Conservation (phyloP, 2,797 vertebrate species). For the Sparus aurata region DNA sequence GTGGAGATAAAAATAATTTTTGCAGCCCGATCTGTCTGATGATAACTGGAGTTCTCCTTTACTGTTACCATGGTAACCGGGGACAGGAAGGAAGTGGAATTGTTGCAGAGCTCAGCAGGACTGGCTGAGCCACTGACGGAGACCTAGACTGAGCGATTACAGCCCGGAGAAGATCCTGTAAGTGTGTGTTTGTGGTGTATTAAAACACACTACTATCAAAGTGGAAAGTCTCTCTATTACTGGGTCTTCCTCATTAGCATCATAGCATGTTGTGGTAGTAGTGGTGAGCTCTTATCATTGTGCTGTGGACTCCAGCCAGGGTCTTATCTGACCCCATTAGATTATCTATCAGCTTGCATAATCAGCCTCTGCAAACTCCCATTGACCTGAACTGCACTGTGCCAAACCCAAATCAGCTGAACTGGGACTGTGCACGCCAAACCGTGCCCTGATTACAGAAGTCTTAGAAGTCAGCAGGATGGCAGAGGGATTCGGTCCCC, state of each 20-base stretch:
- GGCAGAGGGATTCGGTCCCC: conserved; percentile 3
- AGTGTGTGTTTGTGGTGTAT: neutral
- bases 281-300: conserved; percentile 46
- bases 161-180: neutral
- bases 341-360: conserved; percentile 70
- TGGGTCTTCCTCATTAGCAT: conserved; percentile 15
- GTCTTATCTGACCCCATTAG: conserved; percentile 74
- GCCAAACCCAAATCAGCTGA: conserved; percentile 48
- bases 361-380: conserved; percentile 61
- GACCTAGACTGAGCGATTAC: conserved; percentile 37
- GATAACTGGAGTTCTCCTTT: conserved; percentile 71
- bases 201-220: neutral
- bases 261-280: conserved; percentile 12
- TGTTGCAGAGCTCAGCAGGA: conserved; percentile 73
- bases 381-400: conserved; percentile 57
- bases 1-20: conserved; percentile 81
- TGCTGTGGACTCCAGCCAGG: conserved; percentile 66
- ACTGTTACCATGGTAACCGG: conserved; percentile 75
- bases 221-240: conserved; percentile 11
- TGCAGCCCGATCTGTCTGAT: conserved; percentile 64
- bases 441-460: conserved; percentile 32
- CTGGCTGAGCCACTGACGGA: conserved; percentile 30
- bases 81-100: conserved; percentile 76
- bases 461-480: conserved; percentile 19
- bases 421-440: conserved; percentile 11